These are phyloP conservation scores for Anoplius nigerrimus DNA, from an alignment of 2,888 invertebrate genomes.

Conservation along the genomic window DNA sequence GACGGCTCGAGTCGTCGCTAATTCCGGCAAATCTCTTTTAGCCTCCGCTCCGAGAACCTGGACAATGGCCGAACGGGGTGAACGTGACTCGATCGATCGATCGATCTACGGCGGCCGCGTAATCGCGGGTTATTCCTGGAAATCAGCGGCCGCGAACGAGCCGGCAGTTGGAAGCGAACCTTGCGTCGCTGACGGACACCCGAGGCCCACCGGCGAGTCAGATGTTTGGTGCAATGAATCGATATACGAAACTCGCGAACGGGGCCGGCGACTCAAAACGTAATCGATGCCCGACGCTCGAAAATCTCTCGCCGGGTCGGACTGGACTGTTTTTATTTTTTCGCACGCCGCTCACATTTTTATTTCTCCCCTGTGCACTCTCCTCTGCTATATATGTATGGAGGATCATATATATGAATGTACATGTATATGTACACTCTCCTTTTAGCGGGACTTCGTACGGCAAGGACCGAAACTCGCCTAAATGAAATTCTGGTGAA, in stretches of 20 bases:
- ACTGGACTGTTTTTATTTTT: no score
- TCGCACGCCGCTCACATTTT: no score
- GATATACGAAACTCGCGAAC: slow-evolving; percentile 37
- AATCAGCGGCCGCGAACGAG: slow-evolving; percentile 45
- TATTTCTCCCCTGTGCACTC: no score
- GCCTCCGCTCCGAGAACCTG: slow-evolving; percentile 42
- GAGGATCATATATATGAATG: no score
- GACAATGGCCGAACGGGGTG: slow-evolving; percentile 40
- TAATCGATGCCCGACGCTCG: no score
- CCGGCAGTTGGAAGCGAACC: slow-evolving; percentile 48
- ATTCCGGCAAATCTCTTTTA: neutral
- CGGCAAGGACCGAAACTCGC: no score
- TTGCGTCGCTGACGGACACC: slow-evolving; percentile 29
- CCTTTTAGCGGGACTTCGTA: no score
- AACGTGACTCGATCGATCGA: slow-evolving; percentile 26
- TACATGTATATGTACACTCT: no score
- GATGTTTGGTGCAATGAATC: slow-evolving; percentile 33
- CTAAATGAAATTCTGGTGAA: no score
- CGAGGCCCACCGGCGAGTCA: slow-evolving; percentile 26
- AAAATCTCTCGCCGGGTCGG: no score
- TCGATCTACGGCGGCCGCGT: slow-evolving; percentile 26
- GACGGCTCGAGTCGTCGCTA: neutral
- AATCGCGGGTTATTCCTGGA: slow-evolving; percentile 5
- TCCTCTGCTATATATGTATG: no score
- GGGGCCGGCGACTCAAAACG: slow-evolving; percentile 3